phyloP scores from a whole-genome alignment of 2,113 vertebrate species.

The Psilopsiagon aymara region DNA sequence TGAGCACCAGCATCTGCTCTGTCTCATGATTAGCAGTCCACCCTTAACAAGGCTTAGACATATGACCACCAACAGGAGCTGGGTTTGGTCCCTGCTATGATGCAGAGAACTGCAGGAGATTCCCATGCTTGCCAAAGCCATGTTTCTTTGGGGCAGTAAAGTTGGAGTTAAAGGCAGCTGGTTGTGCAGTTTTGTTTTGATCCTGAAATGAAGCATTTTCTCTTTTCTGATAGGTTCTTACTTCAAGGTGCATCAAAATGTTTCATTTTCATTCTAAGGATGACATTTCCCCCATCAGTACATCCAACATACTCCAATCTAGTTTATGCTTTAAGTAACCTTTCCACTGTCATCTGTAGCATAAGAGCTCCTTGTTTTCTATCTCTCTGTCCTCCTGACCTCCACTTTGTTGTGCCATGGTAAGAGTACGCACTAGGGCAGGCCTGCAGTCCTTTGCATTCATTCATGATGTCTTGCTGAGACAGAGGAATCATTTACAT shows the following conservation, averaged over 20 bases:
- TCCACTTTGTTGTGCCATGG: fast-evolving
- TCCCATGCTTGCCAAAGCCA: background rate
- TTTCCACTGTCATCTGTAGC: background rate
- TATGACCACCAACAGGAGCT: background rate
- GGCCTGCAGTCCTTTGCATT: background rate
- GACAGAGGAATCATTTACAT: background rate
- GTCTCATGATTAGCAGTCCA: background rate
- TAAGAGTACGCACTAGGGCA: background rate
- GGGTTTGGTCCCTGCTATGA: background rate
- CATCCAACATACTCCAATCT: background rate
- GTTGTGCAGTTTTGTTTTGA: background rate
- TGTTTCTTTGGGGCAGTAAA: background rate
- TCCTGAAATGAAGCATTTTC: background rate
- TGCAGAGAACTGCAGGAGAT: background rate
- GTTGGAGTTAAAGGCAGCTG: background rate
- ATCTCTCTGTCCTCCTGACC: background rate
- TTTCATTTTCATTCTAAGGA: background rate
- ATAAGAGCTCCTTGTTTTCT: background rate
- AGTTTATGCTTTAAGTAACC: background rate
- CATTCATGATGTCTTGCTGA: background rate
- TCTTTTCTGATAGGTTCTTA: background rate
- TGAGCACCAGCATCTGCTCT: background rate
- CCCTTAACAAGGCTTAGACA: background rate
- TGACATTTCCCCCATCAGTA: background rate
- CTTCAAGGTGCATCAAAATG: background rate